Evolutionary conservation across 1,140 invertebrate genomes (phyloP), one percentile per base, ranked within the genome.

Genomic region (Eurosta solidaginis): DNA sequence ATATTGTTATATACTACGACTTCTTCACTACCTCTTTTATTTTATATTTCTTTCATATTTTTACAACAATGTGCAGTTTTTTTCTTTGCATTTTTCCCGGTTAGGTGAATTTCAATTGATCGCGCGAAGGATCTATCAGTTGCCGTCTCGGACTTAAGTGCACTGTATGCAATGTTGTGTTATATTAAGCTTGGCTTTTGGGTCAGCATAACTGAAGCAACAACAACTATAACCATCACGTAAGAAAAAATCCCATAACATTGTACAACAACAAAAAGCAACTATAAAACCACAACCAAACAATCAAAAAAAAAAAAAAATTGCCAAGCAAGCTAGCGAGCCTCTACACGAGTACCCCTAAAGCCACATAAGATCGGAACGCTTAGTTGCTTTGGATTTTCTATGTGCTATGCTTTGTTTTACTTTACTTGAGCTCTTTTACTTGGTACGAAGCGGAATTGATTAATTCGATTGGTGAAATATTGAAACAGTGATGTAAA

Each of bases 401-500:
- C 9, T 47, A 9, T 47, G 14, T 68, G 6, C 54, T 29, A 22
- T 40, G n/a, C n/a, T 68, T 29, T 7, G 17, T 33, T 20, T 40
- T 68, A 10, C 59, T 68, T 68, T 40, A n/a, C n/a, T n/a, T n/a
- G n/a, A n/a, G 7, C 33, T 68, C 54, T 63, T 36, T 36, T 14
- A 36, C 54, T 68, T 6, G 59, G 17, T 68, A 5, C 59, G 27
- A 68, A 68, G 33, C 59, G 36, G 59, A 68, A 68, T 68, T 68
- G 59, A 68, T 68, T 68, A 68, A 68, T 68, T 68, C 59, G 59
- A 68, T 68, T 68, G 59, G 59, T 68, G 59, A 68, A 68, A 68
- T 68, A 68, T 68, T 68, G 59, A 40, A 68, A 68, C 59, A 68
- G 33, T 68, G 59, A 68, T 68, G 59, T 68, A 68, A 68, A 68